These are phyloP conservation scores for Macrophya alboannulata DNA, from an alignment of 2,888 invertebrate genomes.

Conservation along the genomic window DNA sequence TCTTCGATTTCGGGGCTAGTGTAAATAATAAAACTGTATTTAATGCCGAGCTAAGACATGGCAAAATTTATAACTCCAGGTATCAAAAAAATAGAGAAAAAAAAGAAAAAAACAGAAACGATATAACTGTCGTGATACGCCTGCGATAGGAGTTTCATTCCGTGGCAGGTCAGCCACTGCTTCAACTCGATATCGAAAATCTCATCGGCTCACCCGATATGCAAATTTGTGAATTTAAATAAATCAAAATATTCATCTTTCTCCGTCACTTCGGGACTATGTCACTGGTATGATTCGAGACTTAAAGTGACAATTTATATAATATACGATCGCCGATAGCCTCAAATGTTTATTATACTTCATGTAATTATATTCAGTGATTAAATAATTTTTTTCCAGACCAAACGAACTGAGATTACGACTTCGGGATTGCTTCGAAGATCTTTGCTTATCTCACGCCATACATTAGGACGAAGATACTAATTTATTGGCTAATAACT, in stretches of 20 bases:
- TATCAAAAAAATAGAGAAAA: background rate
- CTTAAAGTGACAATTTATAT: background rate
- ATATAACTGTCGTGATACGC: background rate
- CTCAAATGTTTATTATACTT: background rate
- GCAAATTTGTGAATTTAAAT: background rate
- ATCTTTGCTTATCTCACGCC: background rate
- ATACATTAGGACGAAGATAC: background rate
- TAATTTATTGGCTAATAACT: constrained; percentile 18
- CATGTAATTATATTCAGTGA: background rate
- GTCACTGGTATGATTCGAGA: background rate
- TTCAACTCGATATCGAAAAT: background rate
- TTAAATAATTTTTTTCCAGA: background rate
- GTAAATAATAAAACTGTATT: background rate
- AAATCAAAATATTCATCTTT: constrained; percentile 8
- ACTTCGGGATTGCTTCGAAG: background rate
- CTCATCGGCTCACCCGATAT: background rate
- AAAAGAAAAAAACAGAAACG: background rate
- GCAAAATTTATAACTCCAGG: background rate
- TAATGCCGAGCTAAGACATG: background rate
- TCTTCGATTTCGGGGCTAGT: background rate
- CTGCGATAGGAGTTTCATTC: background rate
- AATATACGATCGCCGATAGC: background rate
- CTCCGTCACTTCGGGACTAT: background rate
- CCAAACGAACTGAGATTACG: background rate
- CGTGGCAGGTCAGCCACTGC: background rate